These are phyloP conservation scores for Thaleichthys pacificus DNA, from an alignment of 2,797 vertebrate genomes.

Conservation along the genomic window DNA sequence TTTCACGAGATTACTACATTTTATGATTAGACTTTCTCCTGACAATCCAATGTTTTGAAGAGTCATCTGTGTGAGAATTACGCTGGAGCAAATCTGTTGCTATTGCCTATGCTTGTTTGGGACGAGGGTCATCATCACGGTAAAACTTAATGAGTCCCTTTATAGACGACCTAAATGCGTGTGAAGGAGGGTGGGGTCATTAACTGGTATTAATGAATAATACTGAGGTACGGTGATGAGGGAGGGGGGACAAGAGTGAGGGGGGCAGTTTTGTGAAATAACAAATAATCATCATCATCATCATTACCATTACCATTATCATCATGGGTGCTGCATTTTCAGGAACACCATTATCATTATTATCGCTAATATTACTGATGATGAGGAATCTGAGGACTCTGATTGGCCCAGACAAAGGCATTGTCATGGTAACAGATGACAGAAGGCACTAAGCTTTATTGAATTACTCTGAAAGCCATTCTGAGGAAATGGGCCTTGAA, in stretches of 20 bases:
- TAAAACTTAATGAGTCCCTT: constrained; percentile 26
- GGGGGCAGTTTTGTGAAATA: constrained; percentile 45
- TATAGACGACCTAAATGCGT: constrained; percentile 11
- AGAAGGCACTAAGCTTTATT: constrained; percentile 67
- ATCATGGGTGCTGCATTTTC: constrained; percentile 67
- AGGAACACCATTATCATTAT: constrained; percentile 69
- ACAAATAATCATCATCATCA: constrained; percentile 55
- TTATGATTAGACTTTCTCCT: too few relatives aligned
- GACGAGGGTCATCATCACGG: background rate
- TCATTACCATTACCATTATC: constrained; percentile 59
- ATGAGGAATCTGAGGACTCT: constrained; percentile 63
- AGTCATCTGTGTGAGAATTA: background rate
- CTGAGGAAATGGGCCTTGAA: constrained; percentile 70
- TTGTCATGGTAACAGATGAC: constrained; percentile 75
- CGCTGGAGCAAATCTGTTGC: background rate
- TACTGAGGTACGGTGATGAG: constrained; percentile 7
- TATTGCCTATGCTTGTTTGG: background rate
- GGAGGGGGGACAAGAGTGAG: constrained; percentile 17
- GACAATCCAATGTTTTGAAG: too few relatives aligned
- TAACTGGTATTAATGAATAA: constrained; percentile 50
- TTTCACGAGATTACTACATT: too few relatives aligned
- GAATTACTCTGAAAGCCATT: constrained; percentile 69
- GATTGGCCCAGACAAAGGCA: constrained; percentile 65
- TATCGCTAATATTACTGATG: constrained; percentile 76
- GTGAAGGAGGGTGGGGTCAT: constrained; percentile 23